Evolutionary conservation across 2,888 invertebrate species (phyloP).

Genomic region (Leptarthrus brevirostris): DNA sequence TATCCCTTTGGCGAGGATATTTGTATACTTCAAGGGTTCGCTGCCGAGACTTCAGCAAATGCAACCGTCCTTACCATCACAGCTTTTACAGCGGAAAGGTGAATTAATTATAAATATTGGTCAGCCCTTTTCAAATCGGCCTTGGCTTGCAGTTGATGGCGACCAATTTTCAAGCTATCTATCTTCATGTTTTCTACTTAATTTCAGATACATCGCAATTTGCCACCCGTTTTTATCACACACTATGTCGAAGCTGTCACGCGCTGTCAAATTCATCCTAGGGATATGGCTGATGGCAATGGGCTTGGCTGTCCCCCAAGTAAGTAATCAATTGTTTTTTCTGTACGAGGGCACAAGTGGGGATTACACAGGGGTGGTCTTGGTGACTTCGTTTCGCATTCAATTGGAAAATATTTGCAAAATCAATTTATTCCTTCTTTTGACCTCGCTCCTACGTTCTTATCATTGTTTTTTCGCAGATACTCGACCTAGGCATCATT

Average conservation of each 20-base stretch:
- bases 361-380: neutral
- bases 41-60: conserved; percentile 81
- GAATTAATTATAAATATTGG: conserved; percentile 60
- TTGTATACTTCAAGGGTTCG: conserved; percentile 76
- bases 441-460: neutral
- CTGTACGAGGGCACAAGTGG: neutral
- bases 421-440: conserved; percentile 18
- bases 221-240: conserved; percentile 77
- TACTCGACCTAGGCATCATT: conserved; percentile 51
- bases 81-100: conserved; percentile 80
- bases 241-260: conserved; percentile 82
- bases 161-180: conserved; percentile 4
- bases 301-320: conserved; percentile 76
- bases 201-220: conserved; percentile 77
- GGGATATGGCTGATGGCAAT: conserved; percentile 80
- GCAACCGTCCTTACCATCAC: conserved; percentile 84
- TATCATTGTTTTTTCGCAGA: too few relatives aligned
- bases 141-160: conserved; percentile 2
- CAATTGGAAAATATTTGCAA: conserved; percentile 28
- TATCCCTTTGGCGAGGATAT: conserved; percentile 78
- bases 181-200: conserved; percentile 33
- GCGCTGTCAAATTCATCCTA: conserved; percentile 80
- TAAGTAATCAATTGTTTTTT: conserved; percentile 34
- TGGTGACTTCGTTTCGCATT: neutral
- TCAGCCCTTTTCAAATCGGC: neutral